These are phyloP conservation scores for Coleophora deauratella DNA, from an alignment of 2,888 invertebrate species.

Conservation along the genomic window DNA sequence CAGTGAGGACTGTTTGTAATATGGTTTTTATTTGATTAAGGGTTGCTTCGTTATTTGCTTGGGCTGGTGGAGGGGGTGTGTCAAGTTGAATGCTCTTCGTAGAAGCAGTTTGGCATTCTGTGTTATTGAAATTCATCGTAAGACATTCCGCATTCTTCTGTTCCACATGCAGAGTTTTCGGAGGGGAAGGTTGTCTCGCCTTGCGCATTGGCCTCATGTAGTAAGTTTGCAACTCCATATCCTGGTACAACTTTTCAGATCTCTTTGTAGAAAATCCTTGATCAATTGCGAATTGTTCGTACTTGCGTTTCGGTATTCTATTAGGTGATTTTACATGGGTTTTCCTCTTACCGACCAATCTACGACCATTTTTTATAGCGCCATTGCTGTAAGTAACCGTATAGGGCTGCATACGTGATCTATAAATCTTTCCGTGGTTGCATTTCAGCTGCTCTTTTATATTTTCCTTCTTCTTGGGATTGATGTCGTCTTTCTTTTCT, in stretches of 20 bases:
- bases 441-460: constrained; percentile 7
- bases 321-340: neutral
- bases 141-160: constrained; percentile 33
- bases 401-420: constrained; percentile 13
- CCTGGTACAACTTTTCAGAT: constrained; percentile 15
- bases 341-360: constrained; percentile 2
- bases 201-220: constrained; percentile 26
- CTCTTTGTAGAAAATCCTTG: neutral
- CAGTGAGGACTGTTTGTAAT: constrained; percentile 48
- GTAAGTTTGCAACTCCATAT: constrained; percentile 12
- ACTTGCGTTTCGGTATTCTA: neutral
- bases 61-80: constrained; percentile 15
- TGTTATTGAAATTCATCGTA: constrained; percentile 25
- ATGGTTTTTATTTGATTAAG: constrained; percentile 56
- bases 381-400: constrained; percentile 21
- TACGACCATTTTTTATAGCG: neutral
- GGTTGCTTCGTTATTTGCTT: constrained; percentile 41
- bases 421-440: neutral
- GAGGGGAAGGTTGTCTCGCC: neutral
- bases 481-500: constrained; percentile 33
- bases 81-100: constrained; percentile 22
- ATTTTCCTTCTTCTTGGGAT: constrained; percentile 22
- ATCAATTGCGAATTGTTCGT: neutral
- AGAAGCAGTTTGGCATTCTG: constrained; percentile 35
- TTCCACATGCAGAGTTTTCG: neutral